A percentile compares a stretch with the other conserved stretches of the same genome.
phyloP scores from a whole-genome alignment of 2,888 invertebrate genomes.

The Adela reaumurella region DNA sequence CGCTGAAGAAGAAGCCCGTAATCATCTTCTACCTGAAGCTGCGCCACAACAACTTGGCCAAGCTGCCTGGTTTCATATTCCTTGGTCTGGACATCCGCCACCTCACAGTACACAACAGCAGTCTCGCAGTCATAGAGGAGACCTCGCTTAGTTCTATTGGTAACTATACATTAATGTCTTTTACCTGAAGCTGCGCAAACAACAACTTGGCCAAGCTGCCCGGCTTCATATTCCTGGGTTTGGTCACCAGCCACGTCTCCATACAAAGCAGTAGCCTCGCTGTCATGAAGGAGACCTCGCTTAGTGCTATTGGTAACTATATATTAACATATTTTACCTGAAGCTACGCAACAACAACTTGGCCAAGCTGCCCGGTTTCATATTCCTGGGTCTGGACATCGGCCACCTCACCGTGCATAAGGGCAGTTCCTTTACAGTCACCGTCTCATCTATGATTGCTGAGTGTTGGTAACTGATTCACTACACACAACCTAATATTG shows the following conservation, averaged over 20 bases:
- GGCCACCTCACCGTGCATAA: slow-evolving; percentile 85
- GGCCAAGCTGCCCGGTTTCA: slow-evolving; percentile 79
- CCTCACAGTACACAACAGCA: slow-evolving; percentile 85
- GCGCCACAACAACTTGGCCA: slow-evolving; percentile 80
- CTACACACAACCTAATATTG: too few relatives aligned
- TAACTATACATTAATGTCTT: slow-evolving; percentile 68
- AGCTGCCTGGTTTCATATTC: slow-evolving; percentile 82
- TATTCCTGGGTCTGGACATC: slow-evolving; percentile 84
- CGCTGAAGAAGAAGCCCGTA: slow-evolving; percentile 73
- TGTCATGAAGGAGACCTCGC: slow-evolving; percentile 80
- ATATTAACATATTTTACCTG: slow-evolving; percentile 81
- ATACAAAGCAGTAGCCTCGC: slow-evolving; percentile 87
- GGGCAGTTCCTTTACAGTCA: slow-evolving; percentile 81
- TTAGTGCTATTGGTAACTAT: slow-evolving; percentile 77
- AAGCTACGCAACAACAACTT: slow-evolving; percentile 83
- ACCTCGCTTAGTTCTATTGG: slow-evolving; percentile 84
- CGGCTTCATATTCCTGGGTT: slow-evolving; percentile 80
- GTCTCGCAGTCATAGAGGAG: slow-evolving; percentile 81
- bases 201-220: slow-evolving; percentile 82
- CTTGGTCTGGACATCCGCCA: slow-evolving; percentile 85
- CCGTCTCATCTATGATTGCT: too few relatives aligned
- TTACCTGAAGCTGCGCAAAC: slow-evolving; percentile 82
- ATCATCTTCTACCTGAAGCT: slow-evolving; percentile 86
- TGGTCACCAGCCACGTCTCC: slow-evolving; percentile 84
- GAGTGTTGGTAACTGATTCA: too few relatives aligned